Evolutionary conservation across 2,113 vertebrate species (phyloP).

Genomic region (Okapia johnstoni): DNA sequence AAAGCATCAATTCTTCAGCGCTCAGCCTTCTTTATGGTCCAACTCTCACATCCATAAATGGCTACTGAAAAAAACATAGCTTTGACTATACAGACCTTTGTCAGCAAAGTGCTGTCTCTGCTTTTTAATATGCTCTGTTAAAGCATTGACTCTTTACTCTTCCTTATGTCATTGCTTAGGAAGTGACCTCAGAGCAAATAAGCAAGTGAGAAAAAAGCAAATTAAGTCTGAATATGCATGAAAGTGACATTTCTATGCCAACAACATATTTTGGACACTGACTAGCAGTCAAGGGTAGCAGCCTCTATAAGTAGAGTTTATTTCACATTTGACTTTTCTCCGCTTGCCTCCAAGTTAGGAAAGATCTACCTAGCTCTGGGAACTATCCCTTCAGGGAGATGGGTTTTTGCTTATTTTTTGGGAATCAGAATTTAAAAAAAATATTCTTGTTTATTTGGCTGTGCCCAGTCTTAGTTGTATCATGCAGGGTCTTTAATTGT

Average conservation of each 20-base stretch:
- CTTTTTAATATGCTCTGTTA: background rate
- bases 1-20: background rate
- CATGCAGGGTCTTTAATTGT: background rate
- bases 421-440: background rate
- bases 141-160: background rate
- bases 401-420: background rate
- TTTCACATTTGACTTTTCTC: background rate
- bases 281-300: background rate
- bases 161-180: background rate
- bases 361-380: background rate
- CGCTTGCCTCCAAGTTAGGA: background rate
- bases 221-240: background rate
- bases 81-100: background rate
- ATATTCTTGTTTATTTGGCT: background rate
- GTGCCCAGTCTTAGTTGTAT: background rate
- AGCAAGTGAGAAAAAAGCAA: background rate
- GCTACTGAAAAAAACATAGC: background rate
- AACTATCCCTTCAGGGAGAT: background rate
- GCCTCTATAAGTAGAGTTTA: background rate
- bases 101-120: background rate
- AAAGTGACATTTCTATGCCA: background rate
- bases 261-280: background rate
- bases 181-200: background rate
- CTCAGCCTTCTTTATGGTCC: background rate
- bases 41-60: background rate